Evolutionary conservation across 2,797 vertebrate genomes (phyloP), one percentile per base, ranked within the genome.

Genomic region (Peromyscus nudipes): DNA sequence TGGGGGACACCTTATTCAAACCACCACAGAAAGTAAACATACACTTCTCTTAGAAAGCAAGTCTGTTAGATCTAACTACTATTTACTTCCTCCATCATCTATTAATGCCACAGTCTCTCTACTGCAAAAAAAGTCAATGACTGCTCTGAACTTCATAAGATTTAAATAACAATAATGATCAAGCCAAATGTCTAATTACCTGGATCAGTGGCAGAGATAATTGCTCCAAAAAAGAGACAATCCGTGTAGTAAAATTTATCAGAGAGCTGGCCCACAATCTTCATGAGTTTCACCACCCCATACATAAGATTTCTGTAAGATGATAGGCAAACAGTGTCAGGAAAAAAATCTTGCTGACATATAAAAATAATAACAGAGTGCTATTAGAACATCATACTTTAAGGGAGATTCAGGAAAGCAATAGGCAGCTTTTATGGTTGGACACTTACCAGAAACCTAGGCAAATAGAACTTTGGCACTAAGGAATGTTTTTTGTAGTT

Each of bases 191-290:
- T 43, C 14, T n/a, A 96, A 86, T 96, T 99, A 99, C 99, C 99
- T 98, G 99, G 99, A 98, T 99, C 99, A 92, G 99, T 99, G 94
- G 99, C 99, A 77, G 99, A 99, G 98, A 99, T 99, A 95, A 99
- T 99, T 0, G 99, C 99, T 93, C 99, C 99, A 89, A 99, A 99
- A 98, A 99, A 99, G 67, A 99, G 99, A 97, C 99, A 99, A 98
- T 99, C 99, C 0, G 99, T 99, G 96, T 99, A 99, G 98, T 99
- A 99, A 98, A 99, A 99, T 98, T 99, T 99, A 97, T 99, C 99
- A 0, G 99, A 99, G 79, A 99, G 99, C 97, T 99, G 99, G 60
- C 99, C 99, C 25, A 99, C 98, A 88, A 99, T 96, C 96, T 99
- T 99, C 99, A 99, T 99, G 96, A 99, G 99, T 97, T 99, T 99